Evolutionary conservation across 2,888 invertebrate genomes (phyloP), one percentile per base, ranked within the genome.

Genomic region (Aelia acuminata): DNA sequence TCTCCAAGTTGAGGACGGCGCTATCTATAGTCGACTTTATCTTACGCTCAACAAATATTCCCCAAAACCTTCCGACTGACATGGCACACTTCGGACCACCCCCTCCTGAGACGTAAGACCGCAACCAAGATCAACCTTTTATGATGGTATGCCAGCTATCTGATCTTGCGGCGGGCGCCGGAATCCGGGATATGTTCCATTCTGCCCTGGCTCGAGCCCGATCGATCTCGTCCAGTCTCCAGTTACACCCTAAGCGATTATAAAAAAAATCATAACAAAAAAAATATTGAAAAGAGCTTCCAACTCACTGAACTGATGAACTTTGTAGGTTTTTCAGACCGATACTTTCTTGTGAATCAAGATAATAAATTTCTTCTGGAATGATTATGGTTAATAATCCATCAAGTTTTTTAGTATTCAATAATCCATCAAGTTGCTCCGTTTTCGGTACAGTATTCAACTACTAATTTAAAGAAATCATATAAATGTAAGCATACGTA

Each of bases 171-270:
- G 80, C 43, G 43, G 35, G 43, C 63, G 18, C 22, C 80, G 80
- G 80, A 80, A 80, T 80, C 80, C n/a, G 43, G 80, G 80, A 80
- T 80, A 47, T 80, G 43, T 80, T 80, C 63, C 35, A 70, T 70
- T 70, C 63, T 70, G 18, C 35, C 8, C 31, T 80, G 43, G 80
- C 22, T 80, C 39, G 43, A n/a, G 80, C 13, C 80, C n/a, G n/a
- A 1, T 43, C 43, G 43, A 11, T 43, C 7, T 22, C 53, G 11
- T n/a, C 53, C n/a, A 2, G n/a, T 80, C 80, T 80, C 80, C 43
- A 80, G 80, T 80, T 80, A 80, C 80, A 80, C 43, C 22, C n/a
- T 0, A 11, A 80, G n/a, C 20, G 22, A 43, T 20, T 18, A 43
- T 22, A 80, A 39, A 43, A 43, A 39, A 1, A 43, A 35, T 5